Evolutionary conservation across 2,797 vertebrate species (phyloP), one percentile per base, ranked within the genome.

Genomic region (Periophthalmus magnuspinnatus): DNA sequence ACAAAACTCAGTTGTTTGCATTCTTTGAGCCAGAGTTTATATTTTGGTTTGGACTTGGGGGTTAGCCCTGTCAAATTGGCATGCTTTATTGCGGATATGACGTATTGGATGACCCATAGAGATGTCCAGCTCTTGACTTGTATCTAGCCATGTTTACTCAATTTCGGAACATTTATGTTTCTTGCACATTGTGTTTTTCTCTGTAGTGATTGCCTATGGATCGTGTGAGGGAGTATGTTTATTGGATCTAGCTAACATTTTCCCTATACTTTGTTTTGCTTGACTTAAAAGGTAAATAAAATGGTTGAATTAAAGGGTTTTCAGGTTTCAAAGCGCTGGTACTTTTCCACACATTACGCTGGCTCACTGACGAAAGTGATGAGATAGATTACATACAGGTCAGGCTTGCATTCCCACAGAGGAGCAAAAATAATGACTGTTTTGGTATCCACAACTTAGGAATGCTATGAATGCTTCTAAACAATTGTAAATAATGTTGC

Each of bases 21-120:
- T 92, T 92, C 79, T 82, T 92, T 77, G 47, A 61, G 59, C 71
- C 74, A 48, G 68, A 85, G 90, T 90, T 92, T 91, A 87, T 87
- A 38, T 78, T 71, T 61, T 33, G 47, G 76, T 68, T 65, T 77
- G 66, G 70, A 74, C 89, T 78, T 89, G 67, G 84, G 72, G 70
- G 66, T 71, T 75, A 8, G 36, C 58, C 74, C 71, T 79, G 73
- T 90, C 72, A 79, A 78, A 78, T 60, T 78, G 68, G 65, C 47
- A 63, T 69, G 84, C 84, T 76, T 67, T 80, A 62, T 52, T 60
- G 72, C 72, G 50, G 56, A 74, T 68, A 65, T 77, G 56, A 87
- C 67, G 69, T 80, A 75, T 75, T 72, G 32, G 6, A 7, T 86
- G 83, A 86, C 77, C 79, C 68, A 77, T 54, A 41, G 67, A 79